A percentile compares a stretch with the other conserved stretches of the same genome.
phyloP scores from a whole-genome alignment of 2,113 vertebrate species.

The Sander vitreus region DNA sequence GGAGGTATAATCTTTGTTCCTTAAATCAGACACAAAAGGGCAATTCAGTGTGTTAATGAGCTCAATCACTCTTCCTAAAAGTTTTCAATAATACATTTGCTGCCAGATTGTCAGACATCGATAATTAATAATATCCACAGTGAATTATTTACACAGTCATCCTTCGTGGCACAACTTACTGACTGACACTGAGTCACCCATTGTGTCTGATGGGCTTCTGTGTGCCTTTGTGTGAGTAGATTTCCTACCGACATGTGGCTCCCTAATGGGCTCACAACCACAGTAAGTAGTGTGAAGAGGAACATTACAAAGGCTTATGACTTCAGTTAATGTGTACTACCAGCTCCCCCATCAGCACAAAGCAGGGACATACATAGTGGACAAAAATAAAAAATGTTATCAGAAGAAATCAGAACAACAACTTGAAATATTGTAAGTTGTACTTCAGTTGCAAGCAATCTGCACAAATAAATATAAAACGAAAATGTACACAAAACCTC shows the following conservation, averaged over 20 bases:
- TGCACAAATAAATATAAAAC: not conserved
- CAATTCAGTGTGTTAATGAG: slow-evolving; percentile 64
- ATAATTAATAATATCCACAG: slow-evolving; percentile 73
- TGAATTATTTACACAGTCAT: slow-evolving; percentile 74
- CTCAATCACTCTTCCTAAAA: slow-evolving; percentile 56
- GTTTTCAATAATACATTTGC: slow-evolving; percentile 70
- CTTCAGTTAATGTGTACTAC: not conserved
- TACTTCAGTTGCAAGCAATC: not conserved
- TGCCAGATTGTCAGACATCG: slow-evolving; percentile 64
- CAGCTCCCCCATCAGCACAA: slow-evolving; percentile 62
- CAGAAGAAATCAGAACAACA: not conserved
- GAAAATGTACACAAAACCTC: not conserved
- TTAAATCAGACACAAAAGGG: slow-evolving; percentile 65
- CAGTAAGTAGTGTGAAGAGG: slow-evolving; percentile 9
- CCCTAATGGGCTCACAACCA: not conserved
- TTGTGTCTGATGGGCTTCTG: slow-evolving; percentile 32
- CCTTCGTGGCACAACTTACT: slow-evolving; percentile 41
- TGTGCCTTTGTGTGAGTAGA: slow-evolving; percentile 1
- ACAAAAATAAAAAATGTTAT: not conserved
- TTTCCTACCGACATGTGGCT: slow-evolving; percentile 19
- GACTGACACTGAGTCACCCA: slow-evolving; percentile 57
- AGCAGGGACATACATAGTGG: slow-evolving; percentile 3
- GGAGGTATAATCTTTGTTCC: slow-evolving; percentile 48
- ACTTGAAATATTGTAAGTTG: not conserved
- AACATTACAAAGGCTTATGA: not conserved